Evolutionary conservation across 2,888 invertebrate species (phyloP), one percentile per base, ranked within the genome.

Genomic region (Aphodius sticticus): DNA sequence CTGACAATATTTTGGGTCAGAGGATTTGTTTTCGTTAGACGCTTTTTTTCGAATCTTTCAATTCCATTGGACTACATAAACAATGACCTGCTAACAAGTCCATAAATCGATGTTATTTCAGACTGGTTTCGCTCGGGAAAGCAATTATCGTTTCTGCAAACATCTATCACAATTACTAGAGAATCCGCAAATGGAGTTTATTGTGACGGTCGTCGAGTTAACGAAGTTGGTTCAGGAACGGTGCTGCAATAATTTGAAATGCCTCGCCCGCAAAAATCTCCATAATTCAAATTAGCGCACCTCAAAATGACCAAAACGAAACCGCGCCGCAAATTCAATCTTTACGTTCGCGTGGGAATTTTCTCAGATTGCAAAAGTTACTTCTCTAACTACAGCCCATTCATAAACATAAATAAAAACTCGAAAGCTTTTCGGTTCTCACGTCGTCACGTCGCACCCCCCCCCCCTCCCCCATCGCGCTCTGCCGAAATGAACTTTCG

Each of bases 281-380:
- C 53, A 53, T 53, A 53, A 53, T 53, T 53, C 53, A 53, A 53
- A 53, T 53, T 53, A 53, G 53, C 53, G 12, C 53, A 53, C 53
- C 53, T 53, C 53, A 53, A 53, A 53, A 53, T 53, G 53, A 53
- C 53, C 53, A 53, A 53, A 53, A 53, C 53, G 53, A 53, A 53
- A 53, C 53, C 53, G 53, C 53, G 9, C 12, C 12, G 53, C 53
- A 53, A 53, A 53, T 53, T 53, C 53, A 53, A 53, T 53, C 53
- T 53, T 53, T 26, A 26, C 26, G 26, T 26, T 53, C 53, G 53
- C 53, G 53, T 53, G 53, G 53, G 53, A 53, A 53, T 53, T 53
- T 53, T 12, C 53, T 9, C 53, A 53, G 53, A 53, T 53, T 53
- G 53, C 53, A 53, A 53, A 53, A 53, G 53, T 53, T 53, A 53